phyloP scores from a whole-genome alignment of 2,113 vertebrate genomes.

The human region GRCh38 chr9:83469001-83469500 shows the following conservation, averaged over 20 bases:
- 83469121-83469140: background rate
- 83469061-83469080: background rate
- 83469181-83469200: background rate
- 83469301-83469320: conserved; percentile 8
- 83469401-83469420: background rate
- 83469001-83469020: background rate
- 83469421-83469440: background rate
- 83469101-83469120: background rate
- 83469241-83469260: background rate
- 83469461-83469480: background rate
- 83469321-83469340: conserved; percentile 3
- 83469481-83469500: background rate
- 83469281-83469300: background rate
- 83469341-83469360: background rate
- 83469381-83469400: background rate
- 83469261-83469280: background rate
- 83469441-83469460: background rate
- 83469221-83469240: background rate
- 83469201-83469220: background rate
- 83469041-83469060: background rate
- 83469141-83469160: background rate
- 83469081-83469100: background rate
- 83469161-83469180: background rate
- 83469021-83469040: background rate
- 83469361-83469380: background rate